These are phyloP conservation scores for Eriosoma lanigerum DNA, from an alignment of 1,140 invertebrate species.

Conservation along the genomic window DNA sequence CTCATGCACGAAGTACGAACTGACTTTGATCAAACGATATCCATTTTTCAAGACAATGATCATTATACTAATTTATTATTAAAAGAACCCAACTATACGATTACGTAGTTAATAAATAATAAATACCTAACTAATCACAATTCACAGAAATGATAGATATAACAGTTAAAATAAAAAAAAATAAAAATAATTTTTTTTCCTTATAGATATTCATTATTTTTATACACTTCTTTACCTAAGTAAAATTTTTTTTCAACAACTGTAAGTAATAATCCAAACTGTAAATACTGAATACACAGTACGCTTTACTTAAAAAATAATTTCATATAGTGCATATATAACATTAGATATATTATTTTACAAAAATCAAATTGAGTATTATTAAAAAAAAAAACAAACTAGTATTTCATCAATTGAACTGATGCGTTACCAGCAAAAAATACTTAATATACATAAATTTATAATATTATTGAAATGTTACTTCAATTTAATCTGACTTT, in stretches of 20 bases:
- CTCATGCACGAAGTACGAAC: not conserved
- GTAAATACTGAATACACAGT: too few relatives aligned
- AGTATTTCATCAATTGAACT: not conserved
- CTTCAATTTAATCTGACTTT: not conserved
- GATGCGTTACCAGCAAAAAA: not conserved
- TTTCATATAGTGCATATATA: not conserved
- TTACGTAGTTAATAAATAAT: not conserved
- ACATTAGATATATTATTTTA: too few relatives aligned
- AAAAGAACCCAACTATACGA: not conserved
- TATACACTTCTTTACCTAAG: not conserved
- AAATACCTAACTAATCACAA: conserved; percentile 5
- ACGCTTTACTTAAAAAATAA: not conserved
- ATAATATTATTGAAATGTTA: conserved; percentile 4
- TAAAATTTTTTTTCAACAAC: not conserved
- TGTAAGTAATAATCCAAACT: not conserved
- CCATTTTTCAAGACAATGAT: conserved; percentile 36
- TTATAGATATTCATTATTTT: not conserved
- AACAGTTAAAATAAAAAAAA: not conserved
- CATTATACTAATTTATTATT: conserved; percentile 31
- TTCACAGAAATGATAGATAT: not conserved
- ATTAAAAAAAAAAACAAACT: not conserved
- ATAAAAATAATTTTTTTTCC: too few relatives aligned
- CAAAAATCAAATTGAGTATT: not conserved
- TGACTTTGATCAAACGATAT: conserved; percentile 41
- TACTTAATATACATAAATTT: not conserved